Base-by-base conservation (phyloP, 2,113 vertebrate genomes). In the Eolophus roseicapilla region DNA sequence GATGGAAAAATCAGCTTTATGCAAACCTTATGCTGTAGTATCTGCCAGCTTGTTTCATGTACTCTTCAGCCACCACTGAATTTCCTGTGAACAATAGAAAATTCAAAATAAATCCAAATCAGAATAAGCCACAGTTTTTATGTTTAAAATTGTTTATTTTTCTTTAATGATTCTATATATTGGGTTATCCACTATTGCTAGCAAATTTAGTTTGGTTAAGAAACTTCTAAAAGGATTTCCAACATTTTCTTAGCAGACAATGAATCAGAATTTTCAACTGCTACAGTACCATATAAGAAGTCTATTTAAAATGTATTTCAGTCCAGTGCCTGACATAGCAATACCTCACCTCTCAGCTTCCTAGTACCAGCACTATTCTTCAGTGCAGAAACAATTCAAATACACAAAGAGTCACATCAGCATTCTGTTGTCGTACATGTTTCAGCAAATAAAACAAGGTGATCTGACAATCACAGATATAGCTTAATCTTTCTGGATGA, bases 261-360 rank as follows among this genome's bases (percentile, higher is more conserved):
- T 60, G 75, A 96, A 96, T 93, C n/a, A 86, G 79, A 81, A 95
- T 92, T 95, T 93, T 92, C 78, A 78, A 20, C 44, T 82, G 27
- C 31, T 60, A 55, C 14, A 52, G 20, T 43, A 50, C 23, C 37
- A 78, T 63, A 74, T 39, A 27, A 93, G 91, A 84, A 79, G 50
- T 76, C 39, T 90, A 82, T 90, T 93, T 92, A 86, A 94, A 96
- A 94, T 88, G 55, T 91, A 93, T 95, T 96, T 96, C 35, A 91
- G 46, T 59, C 50, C 70, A 93, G 70, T 81, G 82, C 82, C 85
- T 93, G 88, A 93, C 49, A 88, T n/a, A 53, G 71, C 83, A 94
- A 95, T 96, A 97, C 95, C 82, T 96, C 88, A 91, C 63, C 71
- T 90, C 78, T 96, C 59, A 73, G 21, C 49, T 90, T 96, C 70